Conservation (phyloP, 2,888 invertebrate genomes). For the Merodon equestris region DNA sequence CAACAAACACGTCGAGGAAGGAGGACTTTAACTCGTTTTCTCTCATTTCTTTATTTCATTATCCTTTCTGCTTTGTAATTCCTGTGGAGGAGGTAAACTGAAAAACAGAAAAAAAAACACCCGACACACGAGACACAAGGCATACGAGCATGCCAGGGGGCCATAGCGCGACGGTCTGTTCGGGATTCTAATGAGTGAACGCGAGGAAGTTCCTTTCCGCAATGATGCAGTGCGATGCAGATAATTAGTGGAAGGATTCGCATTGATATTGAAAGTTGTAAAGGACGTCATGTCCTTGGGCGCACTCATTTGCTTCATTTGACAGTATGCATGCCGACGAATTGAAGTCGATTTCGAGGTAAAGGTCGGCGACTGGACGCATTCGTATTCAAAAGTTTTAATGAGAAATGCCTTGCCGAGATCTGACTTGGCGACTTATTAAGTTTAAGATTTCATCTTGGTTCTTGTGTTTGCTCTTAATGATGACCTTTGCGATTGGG, state of each 20-base stretch:
- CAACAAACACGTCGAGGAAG: conserved; percentile 39
- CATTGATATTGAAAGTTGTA: conserved; percentile 53
- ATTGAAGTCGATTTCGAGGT: conserved; percentile 5
- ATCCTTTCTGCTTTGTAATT: background rate
- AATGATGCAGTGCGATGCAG: conserved; percentile 37
- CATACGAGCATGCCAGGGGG: conserved; percentile 6
- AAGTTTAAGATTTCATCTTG: too few species aligned
- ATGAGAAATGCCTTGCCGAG: background rate
- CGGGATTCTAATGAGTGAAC: conserved; percentile 41
- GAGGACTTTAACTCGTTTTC: too few species aligned
- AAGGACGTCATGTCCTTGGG: conserved; percentile 8
- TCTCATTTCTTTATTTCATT: too few species aligned
- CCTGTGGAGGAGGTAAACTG: conserved; percentile 3
- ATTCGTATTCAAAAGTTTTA: background rate
- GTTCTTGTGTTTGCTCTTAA: too few species aligned
- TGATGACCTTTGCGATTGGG: too few species aligned
- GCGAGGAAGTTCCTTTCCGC: background rate
- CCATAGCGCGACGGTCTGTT: conserved; percentile 2
- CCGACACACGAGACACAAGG: conserved; percentile 14
- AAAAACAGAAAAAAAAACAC: conserved; percentile 41
- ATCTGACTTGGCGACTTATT: too few species aligned
- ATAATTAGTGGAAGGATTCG: conserved; percentile 63
- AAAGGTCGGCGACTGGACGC: conserved; percentile 6
- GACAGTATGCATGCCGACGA: background rate
- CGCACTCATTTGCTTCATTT: conserved; percentile 14